phyloP scores from a whole-genome alignment of 2,113 vertebrate species.

The Mola mola region DNA sequence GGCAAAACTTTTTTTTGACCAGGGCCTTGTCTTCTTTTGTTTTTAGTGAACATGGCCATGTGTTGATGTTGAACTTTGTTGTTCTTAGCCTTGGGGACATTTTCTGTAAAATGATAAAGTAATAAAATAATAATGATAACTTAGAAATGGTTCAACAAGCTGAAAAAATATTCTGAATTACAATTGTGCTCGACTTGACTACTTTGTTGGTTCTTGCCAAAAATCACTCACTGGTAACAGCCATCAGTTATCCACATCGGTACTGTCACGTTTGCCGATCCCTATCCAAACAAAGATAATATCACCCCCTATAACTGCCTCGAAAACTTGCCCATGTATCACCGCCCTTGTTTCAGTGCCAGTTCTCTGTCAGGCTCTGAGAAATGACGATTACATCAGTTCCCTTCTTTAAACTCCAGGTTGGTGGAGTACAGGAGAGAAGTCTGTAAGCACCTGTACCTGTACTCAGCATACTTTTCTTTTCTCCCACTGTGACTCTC shows the following conservation, averaged over 20 bases:
- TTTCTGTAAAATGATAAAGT: too few relatives aligned
- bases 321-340: slow-evolving; percentile 42
- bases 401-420: slow-evolving; percentile 39
- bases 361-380: slow-evolving; percentile 39
- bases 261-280: slow-evolving; percentile 28
- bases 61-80: too few relatives aligned
- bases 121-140: too few relatives aligned
- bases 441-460: slow-evolving; percentile 44
- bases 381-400: slow-evolving; percentile 36
- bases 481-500: slow-evolving; percentile 10
- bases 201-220: too few relatives aligned
- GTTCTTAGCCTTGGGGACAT: too few relatives aligned
- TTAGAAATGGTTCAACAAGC: too few relatives aligned
- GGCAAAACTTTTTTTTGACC: too few relatives aligned
- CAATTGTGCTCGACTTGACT: too few relatives aligned
- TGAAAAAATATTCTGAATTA: too few relatives aligned
- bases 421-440: slow-evolving; percentile 40
- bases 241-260: slow-evolving; percentile 32
- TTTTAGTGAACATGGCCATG: too few relatives aligned
- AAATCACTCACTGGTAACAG: slow-evolving; percentile 38
- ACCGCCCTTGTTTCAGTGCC: slow-evolving; percentile 38
- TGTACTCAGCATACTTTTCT: slow-evolving; percentile 4
- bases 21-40: too few relatives aligned
- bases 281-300: slow-evolving; percentile 52
- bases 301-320: slow-evolving; percentile 41